phyloP scores from a whole-genome alignment of 2,888 invertebrate species.

The Nomada flava region DNA sequence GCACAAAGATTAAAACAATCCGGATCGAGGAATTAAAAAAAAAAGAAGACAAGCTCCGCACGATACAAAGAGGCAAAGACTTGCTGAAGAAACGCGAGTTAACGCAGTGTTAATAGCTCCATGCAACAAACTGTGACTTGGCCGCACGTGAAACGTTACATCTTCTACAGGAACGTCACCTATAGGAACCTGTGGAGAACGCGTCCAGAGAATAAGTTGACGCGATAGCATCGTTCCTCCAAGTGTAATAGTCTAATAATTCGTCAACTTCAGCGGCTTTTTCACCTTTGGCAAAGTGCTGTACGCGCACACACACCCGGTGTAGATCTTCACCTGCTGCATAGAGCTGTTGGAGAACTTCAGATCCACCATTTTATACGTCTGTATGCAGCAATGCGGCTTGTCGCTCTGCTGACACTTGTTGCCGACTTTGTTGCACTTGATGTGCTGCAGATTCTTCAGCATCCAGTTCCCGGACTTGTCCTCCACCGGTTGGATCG shows the following conservation, averaged over 20 bases:
- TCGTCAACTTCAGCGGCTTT: too few species aligned
- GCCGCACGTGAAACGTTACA: background rate
- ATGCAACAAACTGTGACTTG: background rate
- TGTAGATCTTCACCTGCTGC: constrained; percentile 64
- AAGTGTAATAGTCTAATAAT: too few species aligned
- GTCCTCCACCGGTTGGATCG: constrained; percentile 63
- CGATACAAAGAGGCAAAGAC: background rate
- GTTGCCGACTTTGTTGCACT: constrained; percentile 69
- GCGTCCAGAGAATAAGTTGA: too few species aligned
- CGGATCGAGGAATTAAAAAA: background rate
- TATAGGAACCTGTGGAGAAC: background rate
- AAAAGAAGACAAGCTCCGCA: too few species aligned
- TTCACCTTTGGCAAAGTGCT: background rate
- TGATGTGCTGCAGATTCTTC: constrained; percentile 67
- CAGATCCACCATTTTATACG: constrained; percentile 67
- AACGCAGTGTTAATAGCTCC: background rate
- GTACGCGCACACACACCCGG: constrained; percentile 72
- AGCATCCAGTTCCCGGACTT: constrained; percentile 56
- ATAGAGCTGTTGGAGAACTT: constrained; percentile 15
- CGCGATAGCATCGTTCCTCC: too few species aligned
- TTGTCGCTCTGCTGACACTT: constrained; percentile 54
- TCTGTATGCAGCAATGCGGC: constrained; percentile 73
- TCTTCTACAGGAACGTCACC: background rate
- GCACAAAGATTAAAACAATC: background rate
- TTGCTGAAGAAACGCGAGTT: background rate